Base-by-base conservation (phyloP, 1,140 invertebrate genomes). In the Orchestia grillus region DNA sequence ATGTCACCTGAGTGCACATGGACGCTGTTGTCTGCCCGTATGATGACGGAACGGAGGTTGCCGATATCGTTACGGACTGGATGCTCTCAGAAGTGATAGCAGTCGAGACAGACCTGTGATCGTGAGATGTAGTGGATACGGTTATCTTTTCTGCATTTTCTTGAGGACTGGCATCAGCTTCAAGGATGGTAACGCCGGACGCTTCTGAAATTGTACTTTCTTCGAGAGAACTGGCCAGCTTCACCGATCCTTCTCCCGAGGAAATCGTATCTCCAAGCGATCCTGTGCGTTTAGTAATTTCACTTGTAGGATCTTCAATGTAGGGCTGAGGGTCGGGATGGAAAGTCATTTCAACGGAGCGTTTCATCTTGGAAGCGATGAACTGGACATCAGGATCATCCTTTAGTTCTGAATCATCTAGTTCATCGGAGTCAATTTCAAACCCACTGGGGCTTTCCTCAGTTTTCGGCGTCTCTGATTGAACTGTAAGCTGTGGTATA, bases 341-440 rank as follows among this genome's bases (percentile, higher is more conserved):
- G 97, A 99, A 99, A 96, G 98, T 98, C 98, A 99, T 99, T 97
- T 99, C 98, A 96, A 98, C 98, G 0, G 98, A 99, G 96, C 98
- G 97, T 97, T 99, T 99, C 98, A 99, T 99, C 45, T 96, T 96
- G 45, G 96, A 97, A 90, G 96, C 96, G 87, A 96, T 96, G 96
- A 95, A 96, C 91, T 91, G 90, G 1, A 96, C 97, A 92, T 87
- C 94, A 16, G 96, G 96, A 47, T 96, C 96, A 95, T 96, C 97
- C 44, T 96, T 97, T 57, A 77, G 44, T 62, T 97, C 97, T 96
- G 97, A 97, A 96, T 97, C 97, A 97, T 98, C 97, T 97, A 97
- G 97, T 43, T 97, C 97, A 96, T 97, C 97, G 43, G 96, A 94
- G 95, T 96, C 96, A 90, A 96, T 96, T 96, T 97, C 97, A 96